Base-by-base conservation (phyloP, 1,140 invertebrate genomes). In the Stratiolaelaps scimitus region DNA sequence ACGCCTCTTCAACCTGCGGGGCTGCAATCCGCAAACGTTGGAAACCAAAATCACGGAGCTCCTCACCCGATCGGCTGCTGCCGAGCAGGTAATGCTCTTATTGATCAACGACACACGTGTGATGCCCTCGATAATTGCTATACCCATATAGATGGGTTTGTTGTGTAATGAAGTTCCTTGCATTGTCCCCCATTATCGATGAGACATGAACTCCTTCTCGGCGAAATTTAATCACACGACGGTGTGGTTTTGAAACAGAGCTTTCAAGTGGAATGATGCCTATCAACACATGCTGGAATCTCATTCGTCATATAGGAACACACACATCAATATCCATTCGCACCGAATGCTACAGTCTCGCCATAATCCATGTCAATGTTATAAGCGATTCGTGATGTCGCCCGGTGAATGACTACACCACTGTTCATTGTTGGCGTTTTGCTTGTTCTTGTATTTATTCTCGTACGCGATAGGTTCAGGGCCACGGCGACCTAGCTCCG, bases 41-140 rank as follows among this genome's bases (percentile, higher is more conserved):
- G 90, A 95, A 76, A 83, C 82, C 43, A 96, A 94, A 80, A 88
- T 97, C 46, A 82, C 86, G 71, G 87, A 93, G 73, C 86, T 87
- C 73, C 88, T 90, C 77, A 86, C 84, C 15, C 77, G 79, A 60
- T 83, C 69, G 20, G 66, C 80, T n/a, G 75, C 76, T 13, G 74
- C 74, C 29, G 79, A 78, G 7, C 53, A 26, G 15, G 53, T 60
- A 81, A 81, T 7, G 10, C 10, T 10, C 34, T 40, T 40, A 40
- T 10, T 40, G 10, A 10, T 40, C n/a, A n/a, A n/a, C n/a, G n/a
- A n/a, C n/a, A n/a, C n/a, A n/a, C n/a, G n/a, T n/a, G n/a, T n/a
- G n/a, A n/a, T n/a, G n/a, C n/a, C n/a, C n/a, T n/a, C n/a, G n/a
- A n/a, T n/a, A n/a, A n/a, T n/a, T n/a, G n/a, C n/a, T n/a, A n/a